Base-by-base conservation (phyloP, 2,113 vertebrate species). In the Dendropsophus ebraccatus region DNA sequence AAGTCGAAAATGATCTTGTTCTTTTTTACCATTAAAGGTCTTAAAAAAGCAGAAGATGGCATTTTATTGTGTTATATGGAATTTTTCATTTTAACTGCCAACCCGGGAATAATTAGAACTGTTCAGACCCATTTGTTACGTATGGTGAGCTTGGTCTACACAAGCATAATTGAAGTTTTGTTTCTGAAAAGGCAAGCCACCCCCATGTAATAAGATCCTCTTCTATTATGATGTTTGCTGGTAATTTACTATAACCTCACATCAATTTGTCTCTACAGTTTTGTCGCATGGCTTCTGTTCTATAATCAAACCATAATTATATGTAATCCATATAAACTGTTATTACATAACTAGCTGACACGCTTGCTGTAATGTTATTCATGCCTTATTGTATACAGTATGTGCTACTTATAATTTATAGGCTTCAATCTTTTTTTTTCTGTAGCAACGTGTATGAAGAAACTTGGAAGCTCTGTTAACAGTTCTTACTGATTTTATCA, bases 41-140 rank as follows among this genome's bases (percentile, higher is more conserved):
- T 85, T 62, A 56, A n/a, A 58, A 80, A 28, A 41, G 37, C 21
- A 45, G 28, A 37, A 58, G 69, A 28, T 35, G 17, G 23, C 56
- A 5, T 69, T 52, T 41, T 23, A 30, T 14, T 65, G 60, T 67
- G 23, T 32, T 11, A 41, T 80, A n/a, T 72, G 35, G 62, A 70
- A 79, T 45, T 16, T 56, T 86, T 79, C 32, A 80, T n/a, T 79
- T 35, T 80, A 72, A 58, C 62, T 69, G 74, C 84, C 65, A 80
- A 65, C 45, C 72, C 1, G 56, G 65, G 62, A 13, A 80, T 86
- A 80, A 86, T 86, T 79, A 70, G 41, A 35, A 75, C 62, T 85
- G 35, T 85, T 77, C 56, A 65, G 77, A 77, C 16, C 56, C 73
- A 52, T 67, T 65, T 85, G 32, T 69, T 37, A 78, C 58, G 52